Conservation (phyloP, 2,113 vertebrate genomes). For the Myotis davidii region DNA sequence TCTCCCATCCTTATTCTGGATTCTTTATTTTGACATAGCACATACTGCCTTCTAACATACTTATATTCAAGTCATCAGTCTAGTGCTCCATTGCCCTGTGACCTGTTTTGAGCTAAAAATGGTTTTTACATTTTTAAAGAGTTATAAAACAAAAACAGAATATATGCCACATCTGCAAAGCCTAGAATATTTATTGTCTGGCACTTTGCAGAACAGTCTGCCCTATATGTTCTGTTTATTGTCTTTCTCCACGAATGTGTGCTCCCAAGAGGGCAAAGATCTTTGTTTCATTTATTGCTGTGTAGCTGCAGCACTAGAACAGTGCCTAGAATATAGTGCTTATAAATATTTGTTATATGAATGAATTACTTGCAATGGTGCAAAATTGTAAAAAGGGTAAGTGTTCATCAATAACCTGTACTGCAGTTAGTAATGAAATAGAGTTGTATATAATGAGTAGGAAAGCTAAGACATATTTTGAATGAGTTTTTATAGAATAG, state of each 20-base stretch:
- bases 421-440: neutral
- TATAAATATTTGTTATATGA: conserved; percentile 47
- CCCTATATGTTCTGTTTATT: neutral
- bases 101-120: conserved; percentile 29
- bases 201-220: neutral
- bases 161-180: neutral
- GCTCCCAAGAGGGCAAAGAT: neutral
- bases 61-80: neutral
- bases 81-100: neutral
- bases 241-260: neutral
- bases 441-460: neutral
- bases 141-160: conserved; percentile 20
- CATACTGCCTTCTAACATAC: neutral
- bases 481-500: neutral
- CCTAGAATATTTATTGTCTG: neutral
- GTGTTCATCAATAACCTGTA: neutral
- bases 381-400: conserved; percentile 33
- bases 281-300: conserved; percentile 42
- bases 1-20: neutral
- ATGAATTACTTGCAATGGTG: neutral
- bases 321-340: neutral
- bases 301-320: neutral
- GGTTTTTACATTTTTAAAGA: neutral
- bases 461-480: conserved; percentile 12
- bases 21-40: neutral